Evolutionary conservation across 1,140 invertebrate species (phyloP), one percentile per base, ranked within the genome.

Genomic region (Meloidogyne hapla): DNA sequence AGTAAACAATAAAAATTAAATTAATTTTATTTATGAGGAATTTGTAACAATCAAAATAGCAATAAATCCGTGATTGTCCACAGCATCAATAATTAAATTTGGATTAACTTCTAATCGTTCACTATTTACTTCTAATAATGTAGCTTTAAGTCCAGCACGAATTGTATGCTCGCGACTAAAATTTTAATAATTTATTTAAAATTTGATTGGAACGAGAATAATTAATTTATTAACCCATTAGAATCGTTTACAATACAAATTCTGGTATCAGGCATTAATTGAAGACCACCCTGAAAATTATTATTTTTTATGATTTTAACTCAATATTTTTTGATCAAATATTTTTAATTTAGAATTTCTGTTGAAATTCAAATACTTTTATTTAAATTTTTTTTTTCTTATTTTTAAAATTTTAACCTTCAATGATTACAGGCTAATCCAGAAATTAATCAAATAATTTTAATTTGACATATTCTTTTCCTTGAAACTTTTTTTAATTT

Each of bases 131-230:
- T 81, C 80, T 4, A 81, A 25, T 23, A 81, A 40, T 18, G 63
- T 74, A 18, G 77, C 80, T n/a, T 61, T 45, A 62, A 81, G 80
- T 21, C 80, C 80, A 2, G 77, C 81, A 18, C 80, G 76, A 38
- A 81, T 81, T 25, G 40, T 63, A 56, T 75, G 38, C 6, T 75
- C 76, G 10, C 63, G 48, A n/a, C 71, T 73, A 21, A 25, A 56
- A 42, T 10, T 42, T 42, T 18, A 18, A 18, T 4, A 48, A 48
- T 18, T 2, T 48, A 18, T 3, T 13, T 21, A 18, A 48, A 18
- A n/a, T n/a, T n/a, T n/a, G n/a, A n/a, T n/a, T n/a, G 21, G 10
- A 28, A 2, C 42, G 2, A 67, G 8, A 67, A 67, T 23, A 48
- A 45, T 48, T 48, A 70, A 61, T 40, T 23, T 2, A 62, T n/a